Conservation (phyloP, 2,113 vertebrate genomes). For the Thryonomys swinderianus region DNA sequence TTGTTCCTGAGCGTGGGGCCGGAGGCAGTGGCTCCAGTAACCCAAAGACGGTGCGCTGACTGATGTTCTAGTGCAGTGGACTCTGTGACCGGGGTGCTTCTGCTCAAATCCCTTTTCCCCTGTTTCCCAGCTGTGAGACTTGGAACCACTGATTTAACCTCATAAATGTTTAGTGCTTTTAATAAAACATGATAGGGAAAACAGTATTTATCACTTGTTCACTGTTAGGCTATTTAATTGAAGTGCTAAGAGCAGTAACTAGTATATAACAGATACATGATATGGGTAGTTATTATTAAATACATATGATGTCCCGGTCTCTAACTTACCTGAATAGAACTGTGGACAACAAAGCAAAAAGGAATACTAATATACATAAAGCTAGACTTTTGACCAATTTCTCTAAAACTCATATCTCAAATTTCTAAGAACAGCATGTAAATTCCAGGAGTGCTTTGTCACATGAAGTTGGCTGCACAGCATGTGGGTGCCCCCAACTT, state of each 20-base stretch:
- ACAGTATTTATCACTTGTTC: neutral
- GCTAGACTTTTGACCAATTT: neutral
- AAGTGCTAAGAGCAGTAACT: neutral
- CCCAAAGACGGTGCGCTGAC: neutral
- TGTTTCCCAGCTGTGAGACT: neutral
- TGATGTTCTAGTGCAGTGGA: neutral
- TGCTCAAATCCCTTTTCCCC: neutral
- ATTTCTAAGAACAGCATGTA: neutral
- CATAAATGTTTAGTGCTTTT: neutral
- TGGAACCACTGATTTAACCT: neutral
- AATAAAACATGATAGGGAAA: neutral
- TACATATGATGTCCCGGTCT: neutral
- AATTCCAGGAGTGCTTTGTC: neutral
- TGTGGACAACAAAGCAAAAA: slow-evolving; percentile 15
- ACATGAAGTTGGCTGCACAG: neutral
- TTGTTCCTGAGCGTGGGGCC: neutral
- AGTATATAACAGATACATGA: neutral
- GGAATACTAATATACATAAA: neutral
- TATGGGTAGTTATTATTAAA: neutral
- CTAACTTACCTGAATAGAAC: neutral
- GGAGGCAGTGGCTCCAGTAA: accelerated
- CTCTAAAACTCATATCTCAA: neutral
- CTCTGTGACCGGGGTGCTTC: neutral
- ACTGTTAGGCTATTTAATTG: neutral
- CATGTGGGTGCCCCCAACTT: neutral